Evolutionary conservation across 2,888 invertebrate genomes (phyloP).

Genomic region (Sminthurinus aureus): DNA sequence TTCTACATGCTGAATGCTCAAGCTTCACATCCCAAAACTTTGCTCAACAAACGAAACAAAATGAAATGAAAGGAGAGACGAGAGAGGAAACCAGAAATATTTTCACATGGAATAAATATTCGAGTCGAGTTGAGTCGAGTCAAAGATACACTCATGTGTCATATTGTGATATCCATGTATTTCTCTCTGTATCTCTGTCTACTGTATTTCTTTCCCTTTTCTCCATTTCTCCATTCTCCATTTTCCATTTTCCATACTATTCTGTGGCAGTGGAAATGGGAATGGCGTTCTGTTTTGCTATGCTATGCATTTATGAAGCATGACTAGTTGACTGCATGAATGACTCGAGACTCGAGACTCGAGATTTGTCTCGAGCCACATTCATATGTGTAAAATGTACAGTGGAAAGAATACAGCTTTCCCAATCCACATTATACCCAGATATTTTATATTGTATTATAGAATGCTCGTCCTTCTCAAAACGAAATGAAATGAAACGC

Average conservation of each 20-base stretch:
- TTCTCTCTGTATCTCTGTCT: too few species aligned
- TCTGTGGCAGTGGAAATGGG: background rate
- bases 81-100: background rate
- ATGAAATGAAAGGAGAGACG: too few species aligned
- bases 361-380: background rate
- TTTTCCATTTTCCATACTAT: background rate
- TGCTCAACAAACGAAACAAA: too few species aligned
- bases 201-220: too few species aligned
- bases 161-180: too few species aligned
- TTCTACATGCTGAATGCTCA: background rate
- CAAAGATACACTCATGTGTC: background rate
- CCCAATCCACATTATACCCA: background rate
- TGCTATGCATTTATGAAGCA: conserved; percentile 12
- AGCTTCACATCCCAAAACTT: too few species aligned
- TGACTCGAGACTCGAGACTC: background rate
- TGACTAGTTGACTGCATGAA: conserved; percentile 27
- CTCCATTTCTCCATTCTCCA: background rate
- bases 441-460: too few species aligned
- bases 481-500: conserved; percentile 7
- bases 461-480: conserved; percentile 7
- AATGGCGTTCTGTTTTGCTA: background rate
- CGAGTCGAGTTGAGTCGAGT: background rate
- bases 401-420: background rate
- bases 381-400: background rate
- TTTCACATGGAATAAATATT: background rate